phyloP scores from a whole-genome alignment of 2,797 vertebrate genomes.

The Eutrigla gurnardus region DNA sequence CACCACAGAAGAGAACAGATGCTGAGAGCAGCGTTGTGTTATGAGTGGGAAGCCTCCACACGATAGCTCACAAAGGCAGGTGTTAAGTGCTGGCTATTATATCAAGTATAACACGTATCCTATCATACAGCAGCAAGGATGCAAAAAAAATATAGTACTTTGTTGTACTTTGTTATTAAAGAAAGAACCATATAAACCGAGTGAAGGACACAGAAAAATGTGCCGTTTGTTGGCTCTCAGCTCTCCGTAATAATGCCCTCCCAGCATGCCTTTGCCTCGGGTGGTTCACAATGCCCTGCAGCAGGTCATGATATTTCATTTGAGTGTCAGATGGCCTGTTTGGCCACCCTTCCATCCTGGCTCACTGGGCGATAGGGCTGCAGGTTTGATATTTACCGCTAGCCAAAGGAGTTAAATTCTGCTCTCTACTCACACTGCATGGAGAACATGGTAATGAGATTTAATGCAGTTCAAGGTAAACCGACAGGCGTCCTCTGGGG shows the following conservation, averaged over 20 bases:
- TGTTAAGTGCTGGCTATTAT: conserved; percentile 50
- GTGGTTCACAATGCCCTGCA: conserved; percentile 61
- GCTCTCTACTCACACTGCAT: conserved; percentile 24
- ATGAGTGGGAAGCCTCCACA: conserved; percentile 31
- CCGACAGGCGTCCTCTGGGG: conserved; percentile 11
- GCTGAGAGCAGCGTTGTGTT: conserved; percentile 46
- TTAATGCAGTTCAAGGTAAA: conserved; percentile 35
- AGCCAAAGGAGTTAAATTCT: conserved; percentile 61
- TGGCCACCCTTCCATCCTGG: conserved; percentile 69
- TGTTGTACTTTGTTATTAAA: not conserved
- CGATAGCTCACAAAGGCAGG: conserved; percentile 26
- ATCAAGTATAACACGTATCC: conserved; percentile 14
- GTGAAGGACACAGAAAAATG: conserved; percentile 43
- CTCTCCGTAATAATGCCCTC: conserved; percentile 72
- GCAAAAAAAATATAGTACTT: not conserved
- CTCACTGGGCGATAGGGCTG: conserved; percentile 53
- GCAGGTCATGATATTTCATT: conserved; percentile 74
- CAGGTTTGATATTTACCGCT: conserved; percentile 73
- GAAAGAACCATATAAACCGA: conserved; percentile 29
- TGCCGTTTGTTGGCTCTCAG: conserved; percentile 46
- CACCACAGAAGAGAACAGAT: conserved; percentile 38
- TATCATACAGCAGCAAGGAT: conserved; percentile 13
- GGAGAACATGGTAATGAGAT: conserved; percentile 32
- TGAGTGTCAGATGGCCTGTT: conserved; percentile 63
- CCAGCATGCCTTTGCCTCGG: conserved; percentile 64